Base-by-base conservation (phyloP, 2,888 invertebrate species). In the Synergus laeviventris region DNA sequence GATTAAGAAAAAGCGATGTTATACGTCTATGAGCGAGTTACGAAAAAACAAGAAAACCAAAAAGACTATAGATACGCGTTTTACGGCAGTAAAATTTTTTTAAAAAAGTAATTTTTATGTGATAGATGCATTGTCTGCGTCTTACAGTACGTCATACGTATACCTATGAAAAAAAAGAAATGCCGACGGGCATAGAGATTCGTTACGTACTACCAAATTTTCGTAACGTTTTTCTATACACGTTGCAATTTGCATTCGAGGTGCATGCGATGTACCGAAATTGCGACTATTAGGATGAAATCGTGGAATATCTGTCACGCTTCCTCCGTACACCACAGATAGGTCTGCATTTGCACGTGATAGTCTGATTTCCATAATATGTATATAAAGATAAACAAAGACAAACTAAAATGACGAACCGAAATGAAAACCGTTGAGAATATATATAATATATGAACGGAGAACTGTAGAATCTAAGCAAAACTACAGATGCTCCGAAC, bases 291-390 rank as follows among this genome's bases (percentile, higher is more conserved):
- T 70, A 36, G 70, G 70, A 49, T 70, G 70, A 70, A 70, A 70
- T 70, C 70, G 49, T 70, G 70, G 70, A 70, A 70, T 70, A 70
- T 70, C 70, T 70, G 70, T 70, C 70, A 70, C 70, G 70, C 70
- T 70, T 70, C 70, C 70, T 31, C 70, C 70, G n/a, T 70, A 70
- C 49, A 70, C 70, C 70, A 31, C 70, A 70, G 70, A 70, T 70
- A 70, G 70, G 21, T 70, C 49, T 49, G 70, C 70, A 70, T 70
- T 70, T 70, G 70, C 70, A 70, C 70, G 70, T 70, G 70, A 70
- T 70, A 70, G 70, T 70, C 70, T 70, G 49, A 70, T 70, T 70
- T 70, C 70, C 70, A 49, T 70, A 70, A 70, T 70, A 31, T 70
- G 70, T 70, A 70, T 70, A 70, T 49, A 49, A 24, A 70, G 42